Conservation (phyloP, 2,113 vertebrate genomes). For the Poecile atricapillus region DNA sequence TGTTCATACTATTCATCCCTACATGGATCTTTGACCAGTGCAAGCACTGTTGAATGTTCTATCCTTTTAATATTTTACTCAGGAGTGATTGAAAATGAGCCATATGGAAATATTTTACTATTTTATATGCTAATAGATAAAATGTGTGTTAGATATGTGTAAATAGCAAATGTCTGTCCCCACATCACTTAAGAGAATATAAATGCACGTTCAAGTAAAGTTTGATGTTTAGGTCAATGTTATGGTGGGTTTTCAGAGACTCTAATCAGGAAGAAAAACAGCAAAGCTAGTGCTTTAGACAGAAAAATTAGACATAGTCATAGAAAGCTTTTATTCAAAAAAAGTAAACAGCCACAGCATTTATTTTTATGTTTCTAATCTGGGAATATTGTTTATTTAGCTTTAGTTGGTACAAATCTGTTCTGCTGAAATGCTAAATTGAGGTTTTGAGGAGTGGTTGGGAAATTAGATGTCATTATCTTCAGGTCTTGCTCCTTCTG, state of each 20-base stretch:
- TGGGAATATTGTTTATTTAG: constrained; percentile 37
- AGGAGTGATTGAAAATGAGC: not conserved
- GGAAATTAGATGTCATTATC: constrained; percentile 58
- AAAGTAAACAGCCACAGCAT: not conserved
- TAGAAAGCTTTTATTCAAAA: not conserved
- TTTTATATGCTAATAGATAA: not conserved
- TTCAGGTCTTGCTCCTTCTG: constrained; percentile 45
- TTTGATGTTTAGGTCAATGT: not conserved
- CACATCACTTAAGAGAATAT: not conserved
- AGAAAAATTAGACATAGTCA: not conserved
- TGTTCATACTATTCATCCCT: not conserved
- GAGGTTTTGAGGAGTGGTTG: constrained; percentile 11
- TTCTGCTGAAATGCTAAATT: constrained; percentile 40
- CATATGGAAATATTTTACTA: not conserved
- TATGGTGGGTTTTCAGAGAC: not conserved
- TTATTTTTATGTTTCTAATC: constrained; percentile 49
- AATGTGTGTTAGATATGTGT: not conserved
- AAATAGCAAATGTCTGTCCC: not conserved
- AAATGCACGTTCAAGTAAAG: not conserved
- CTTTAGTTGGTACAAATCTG: constrained; percentile 7
- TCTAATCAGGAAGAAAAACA: not conserved
- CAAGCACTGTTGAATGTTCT: not conserved
- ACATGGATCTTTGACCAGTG: not conserved
- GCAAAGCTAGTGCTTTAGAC: not conserved
- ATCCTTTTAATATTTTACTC: not conserved